Base-by-base conservation (phyloP, 2,888 invertebrate genomes). In the Bombyx huttoni region DNA sequence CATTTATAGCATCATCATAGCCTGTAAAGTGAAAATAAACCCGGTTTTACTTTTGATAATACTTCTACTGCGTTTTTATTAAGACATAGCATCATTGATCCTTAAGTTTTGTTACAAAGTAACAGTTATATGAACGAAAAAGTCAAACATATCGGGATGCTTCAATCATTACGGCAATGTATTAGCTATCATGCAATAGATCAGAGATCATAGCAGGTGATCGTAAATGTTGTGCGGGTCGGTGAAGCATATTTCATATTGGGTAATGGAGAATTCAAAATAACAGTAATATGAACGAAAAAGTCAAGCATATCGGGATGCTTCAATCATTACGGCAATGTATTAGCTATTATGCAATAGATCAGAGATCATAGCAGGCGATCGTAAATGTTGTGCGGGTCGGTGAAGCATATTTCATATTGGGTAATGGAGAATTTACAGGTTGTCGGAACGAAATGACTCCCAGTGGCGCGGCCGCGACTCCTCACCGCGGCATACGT, bases 381-480 rank as follows among this genome's bases (percentile, higher is more conserved):
- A 61, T 79, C 75, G 78, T 80, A 79, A 83, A 78, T 70, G 73
- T 67, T 57, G 65, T 56, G 63, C 65, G 65, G 69, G 74, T 73
- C 71, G 69, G 70, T 59, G 64, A 64, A 74, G 77, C 81, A 87
- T 89, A 89, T 88, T 83, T 89, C 89, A 89, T 89, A 89, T 81
- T 83, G 78, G 73, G 84, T 89, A 88, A 89, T 88, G 84, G 84
- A 75, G 84, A 88, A 89, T 89, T 89, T 89, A 89, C 89, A 88
- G 83, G 83, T 86, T 87, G 89, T 87, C 89, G 74, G 83, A 63
- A 56, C 69, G 81, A 73, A 89, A 89, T 87, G 86, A 86, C 83
- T 87, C 89, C 89, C 89, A 74, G 71, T 71, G 87, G 87, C 78
- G 85, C 78, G 73, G 63, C 66, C 70, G 72, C 73, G 70, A 64